Evolutionary conservation across 2,797 vertebrate species (phyloP), one percentile per base, ranked within the genome.

Genomic region (Dallia pectoralis): DNA sequence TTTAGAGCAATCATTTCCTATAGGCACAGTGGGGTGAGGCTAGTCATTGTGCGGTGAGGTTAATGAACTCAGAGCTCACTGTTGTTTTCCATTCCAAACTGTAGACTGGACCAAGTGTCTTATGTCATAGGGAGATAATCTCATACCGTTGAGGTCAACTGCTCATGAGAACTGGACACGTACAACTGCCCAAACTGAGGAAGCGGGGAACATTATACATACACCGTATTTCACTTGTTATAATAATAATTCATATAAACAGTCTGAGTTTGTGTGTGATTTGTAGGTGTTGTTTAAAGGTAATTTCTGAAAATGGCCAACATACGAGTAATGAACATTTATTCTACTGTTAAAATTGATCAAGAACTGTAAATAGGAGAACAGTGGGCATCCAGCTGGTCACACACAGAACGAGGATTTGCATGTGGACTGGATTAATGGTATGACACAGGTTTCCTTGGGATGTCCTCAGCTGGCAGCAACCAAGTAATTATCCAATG

Each of bases 1-100:
- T 81, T 83, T 78, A 84, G 80, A 82, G 84, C 84, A 85, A 81
- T 86, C 81, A 89, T 83, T 76, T 85, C 85, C 86, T 84, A 81
- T 76, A 82, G 83, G 88, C 86, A 82, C 85, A 67, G 77, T 77
- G 69, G 75, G 85, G 84, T 87, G 84, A 72, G 78, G 9, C 40
- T 71, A 62, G 80, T 84, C 82, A 82, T 85, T 74, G 84, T 89
- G 89, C 78, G 83, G 77, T 85, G 81, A 85, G n/a, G n/a, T n/a
- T 76, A 71, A 87, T 87, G 79, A 91, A 87, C 77, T 88, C 73
- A 16, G 74, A 78, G 78, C 62, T 44, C 8, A 44, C 61, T 74
- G 71, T 18, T 75, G 77, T 81, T 44, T 44, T 75, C 74, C 70
- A 80, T 78, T 82, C 82, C 68, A 30, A 76, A 67, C 67, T 63